Percentiles rank a stretch among this genome's conserved stretches.
These are phyloP conservation scores for Oppia nitens DNA, from an alignment of 1,140 invertebrate genomes.

Conservation along the genomic window DNA sequence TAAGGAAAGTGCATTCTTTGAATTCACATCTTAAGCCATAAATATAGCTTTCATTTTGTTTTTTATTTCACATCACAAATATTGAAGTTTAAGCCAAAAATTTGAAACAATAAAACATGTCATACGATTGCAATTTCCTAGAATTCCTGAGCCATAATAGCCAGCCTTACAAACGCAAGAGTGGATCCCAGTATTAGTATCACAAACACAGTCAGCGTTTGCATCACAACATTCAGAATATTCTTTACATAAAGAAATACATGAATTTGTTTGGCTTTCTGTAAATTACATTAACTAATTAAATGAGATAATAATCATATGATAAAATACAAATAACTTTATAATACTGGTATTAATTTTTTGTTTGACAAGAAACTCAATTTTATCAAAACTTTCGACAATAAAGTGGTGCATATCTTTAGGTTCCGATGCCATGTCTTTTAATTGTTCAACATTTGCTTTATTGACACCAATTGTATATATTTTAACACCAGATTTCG, in stretches of 20 bases:
- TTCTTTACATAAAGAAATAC: constrained; percentile 36
- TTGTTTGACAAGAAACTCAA: constrained; percentile 50
- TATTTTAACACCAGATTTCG: constrained; percentile 36
- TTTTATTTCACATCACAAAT: no score
- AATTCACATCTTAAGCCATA: no score
- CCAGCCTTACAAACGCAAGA: constrained; percentile 45
- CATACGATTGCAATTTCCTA: constrained; percentile 41
- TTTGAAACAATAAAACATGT: constrained; percentile 9
- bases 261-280: no score
- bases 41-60: no score
- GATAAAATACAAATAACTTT: no score
- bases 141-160: constrained; percentile 45
- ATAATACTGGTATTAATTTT: constrained; percentile 36
- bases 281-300: no score
- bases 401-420: constrained; percentile 46
- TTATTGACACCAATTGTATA: constrained; percentile 51
- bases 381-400: constrained; percentile 49
- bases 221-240: constrained; percentile 38
- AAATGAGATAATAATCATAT: no score
- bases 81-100: no score
- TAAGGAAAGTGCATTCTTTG: no score
- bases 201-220: constrained; percentile 43
- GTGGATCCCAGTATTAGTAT: constrained; percentile 47
- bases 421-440: constrained; percentile 45
- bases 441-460: constrained; percentile 38